These are phyloP conservation scores for Zeugodacus cucurbitae DNA, from an alignment of 1,140 invertebrate species.

Conservation along the genomic window DNA sequence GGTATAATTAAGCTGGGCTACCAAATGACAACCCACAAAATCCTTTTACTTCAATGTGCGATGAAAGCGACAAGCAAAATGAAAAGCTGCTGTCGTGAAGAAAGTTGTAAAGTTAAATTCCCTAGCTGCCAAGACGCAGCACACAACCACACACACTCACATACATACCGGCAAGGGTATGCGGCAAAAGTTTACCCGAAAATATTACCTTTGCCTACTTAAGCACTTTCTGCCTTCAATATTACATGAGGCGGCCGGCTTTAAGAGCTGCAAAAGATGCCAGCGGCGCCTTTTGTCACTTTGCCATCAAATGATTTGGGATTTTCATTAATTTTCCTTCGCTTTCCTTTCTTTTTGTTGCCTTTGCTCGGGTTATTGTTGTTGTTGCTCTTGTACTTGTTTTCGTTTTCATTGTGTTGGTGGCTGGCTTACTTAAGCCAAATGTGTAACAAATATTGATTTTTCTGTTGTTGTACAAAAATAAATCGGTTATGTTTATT, in stretches of 20 bases:
- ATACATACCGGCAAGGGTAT: not conserved
- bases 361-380: too few relatives aligned
- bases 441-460: not conserved
- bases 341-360: too few relatives aligned
- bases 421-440: not conserved
- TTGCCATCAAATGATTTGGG: not conserved
- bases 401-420: too few relatives aligned
- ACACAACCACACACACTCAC: not conserved
- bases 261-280: not conserved
- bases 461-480: not conserved
- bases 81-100: not conserved
- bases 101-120: constrained; percentile 25
- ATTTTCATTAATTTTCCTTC: not conserved
- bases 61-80: not conserved
- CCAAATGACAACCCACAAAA: constrained; percentile 9
- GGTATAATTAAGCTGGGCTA: constrained; percentile 22
- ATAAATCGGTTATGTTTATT: constrained; percentile 14
- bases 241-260: not conserved
- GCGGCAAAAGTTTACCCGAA: not conserved
- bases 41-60: not conserved
- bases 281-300: not conserved
- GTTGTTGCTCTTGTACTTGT: too few relatives aligned
- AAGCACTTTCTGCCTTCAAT: not conserved
- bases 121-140: not conserved
- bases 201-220: constrained; percentile 24